phyloP scores from a whole-genome alignment of 2,797 vertebrate genomes.

The Lithobates sylvaticus region DNA sequence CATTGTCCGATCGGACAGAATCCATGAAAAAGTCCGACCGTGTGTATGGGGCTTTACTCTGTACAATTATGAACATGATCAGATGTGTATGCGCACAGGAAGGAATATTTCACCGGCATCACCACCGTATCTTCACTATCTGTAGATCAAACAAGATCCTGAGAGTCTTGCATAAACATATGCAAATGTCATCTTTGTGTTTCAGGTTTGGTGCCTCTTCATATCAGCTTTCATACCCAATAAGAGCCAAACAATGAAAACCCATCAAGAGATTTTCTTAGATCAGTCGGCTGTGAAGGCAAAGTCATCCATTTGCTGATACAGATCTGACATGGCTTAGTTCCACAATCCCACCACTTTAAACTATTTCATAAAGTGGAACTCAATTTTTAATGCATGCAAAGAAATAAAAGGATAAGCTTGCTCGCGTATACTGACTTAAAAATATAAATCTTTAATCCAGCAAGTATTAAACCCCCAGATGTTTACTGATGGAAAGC shows the following conservation, averaged over 20 bases:
- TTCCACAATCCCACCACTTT: background rate
- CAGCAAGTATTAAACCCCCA: conserved; percentile 1
- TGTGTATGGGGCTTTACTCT: too few species aligned
- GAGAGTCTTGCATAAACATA: background rate
- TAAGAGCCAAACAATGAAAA: background rate
- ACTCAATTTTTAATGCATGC: background rate
- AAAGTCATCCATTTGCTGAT: background rate
- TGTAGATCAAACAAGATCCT: background rate
- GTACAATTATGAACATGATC: too few species aligned
- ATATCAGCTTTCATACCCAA: background rate
- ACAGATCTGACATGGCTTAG: conserved; percentile 1
- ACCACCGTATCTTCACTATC: background rate
- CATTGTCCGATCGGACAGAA: too few species aligned
- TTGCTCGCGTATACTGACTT: background rate
- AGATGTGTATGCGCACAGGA: too few species aligned
- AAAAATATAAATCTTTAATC: conserved; percentile 1
- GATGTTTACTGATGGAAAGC: background rate
- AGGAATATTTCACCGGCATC: too few species aligned
- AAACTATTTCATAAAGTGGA: background rate
- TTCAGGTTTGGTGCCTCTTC: background rate
- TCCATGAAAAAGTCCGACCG: too few species aligned
- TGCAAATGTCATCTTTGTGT: background rate
- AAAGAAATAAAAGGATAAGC: conserved; percentile 10
- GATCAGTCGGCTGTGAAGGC: background rate
- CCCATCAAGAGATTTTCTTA: background rate